Evolutionary conservation across 2,888 invertebrate genomes (phyloP), one percentile per base, ranked within the genome.

Genomic region (Diachrysia chrysitis): DNA sequence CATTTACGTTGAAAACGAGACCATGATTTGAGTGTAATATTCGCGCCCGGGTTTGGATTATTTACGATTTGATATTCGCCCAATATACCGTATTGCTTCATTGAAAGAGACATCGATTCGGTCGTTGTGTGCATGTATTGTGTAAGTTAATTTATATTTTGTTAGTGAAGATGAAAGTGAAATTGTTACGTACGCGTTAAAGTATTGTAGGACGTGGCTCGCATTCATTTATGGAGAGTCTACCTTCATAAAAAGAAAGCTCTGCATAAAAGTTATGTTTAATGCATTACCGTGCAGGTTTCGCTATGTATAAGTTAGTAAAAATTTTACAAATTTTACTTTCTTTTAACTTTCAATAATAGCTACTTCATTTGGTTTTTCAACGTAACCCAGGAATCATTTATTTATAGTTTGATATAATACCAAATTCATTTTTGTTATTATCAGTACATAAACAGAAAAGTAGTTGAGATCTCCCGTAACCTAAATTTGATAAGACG

Each of bases 81-180:
- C 21, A 21, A 9, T 55, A 51, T 46, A 48, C 21, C 6, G 17
- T 6, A 21, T 62, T 55, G 59, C 3, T 51, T 37, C 9, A 59
- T 61, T 61, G 48, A 56, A 63, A 67, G 53, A 54, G 32, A 70
- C 58, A 73, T 70, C 48, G n/a, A 25, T 57, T 63, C 60, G 23
- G 29, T 55, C 48, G 32, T 23, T 48, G 58, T 60, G 21, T 69
- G 62, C 62, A 57, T 64, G 37, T 62, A 58, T 64, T 74, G 69
- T 66, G 58, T 69, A 76, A 79, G 75, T 77, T 80, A 71, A 83
- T 83, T 81, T 84, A 82, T 82, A 87, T 82, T 85, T 85, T 76
- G 78, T 81, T 68, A 71, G 84, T 84, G 79, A 85, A 85, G 83
- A 88, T 83, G 89, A 90, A 90, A 90, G 89, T 87, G 82, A 84